phyloP scores from a whole-genome alignment of 2,113 vertebrate genomes.

The Heterochromis multidens region DNA sequence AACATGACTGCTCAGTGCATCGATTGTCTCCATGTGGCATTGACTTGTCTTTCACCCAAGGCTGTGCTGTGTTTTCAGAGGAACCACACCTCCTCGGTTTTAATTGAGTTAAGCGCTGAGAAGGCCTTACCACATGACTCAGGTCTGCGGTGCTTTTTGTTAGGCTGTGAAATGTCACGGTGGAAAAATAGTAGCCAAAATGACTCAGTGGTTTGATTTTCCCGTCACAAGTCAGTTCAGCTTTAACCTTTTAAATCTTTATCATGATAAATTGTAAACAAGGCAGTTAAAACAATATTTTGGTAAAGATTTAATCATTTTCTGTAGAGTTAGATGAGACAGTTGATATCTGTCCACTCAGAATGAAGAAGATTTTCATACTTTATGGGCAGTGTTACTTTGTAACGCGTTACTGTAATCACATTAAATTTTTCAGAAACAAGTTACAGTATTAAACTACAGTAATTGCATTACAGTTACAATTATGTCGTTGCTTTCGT shows the following conservation, averaged over 20 bases:
- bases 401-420: too few species aligned
- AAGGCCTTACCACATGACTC: neutral
- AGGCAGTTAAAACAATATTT: neutral
- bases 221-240: neutral
- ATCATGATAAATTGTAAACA: neutral
- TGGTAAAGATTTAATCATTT: neutral
- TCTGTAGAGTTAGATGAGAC: neutral
- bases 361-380: neutral
- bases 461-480: too few species aligned
- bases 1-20: constrained; percentile 4
- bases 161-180: neutral
- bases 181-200: neutral
- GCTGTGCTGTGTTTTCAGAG: neutral
- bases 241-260: neutral
- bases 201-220: neutral
- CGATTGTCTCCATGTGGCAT: constrained; percentile 34
- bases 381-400: too few species aligned
- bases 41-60: constrained; percentile 15
- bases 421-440: too few species aligned
- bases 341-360: neutral
- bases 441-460: too few species aligned
- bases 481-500: too few species aligned
- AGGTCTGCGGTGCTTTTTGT: neutral
- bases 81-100: neutral
- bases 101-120: constrained; percentile 1